Evolutionary conservation across 2,888 invertebrate genomes (phyloP), one percentile per base, ranked within the genome.

Genomic region (Adineta ricciae): DNA sequence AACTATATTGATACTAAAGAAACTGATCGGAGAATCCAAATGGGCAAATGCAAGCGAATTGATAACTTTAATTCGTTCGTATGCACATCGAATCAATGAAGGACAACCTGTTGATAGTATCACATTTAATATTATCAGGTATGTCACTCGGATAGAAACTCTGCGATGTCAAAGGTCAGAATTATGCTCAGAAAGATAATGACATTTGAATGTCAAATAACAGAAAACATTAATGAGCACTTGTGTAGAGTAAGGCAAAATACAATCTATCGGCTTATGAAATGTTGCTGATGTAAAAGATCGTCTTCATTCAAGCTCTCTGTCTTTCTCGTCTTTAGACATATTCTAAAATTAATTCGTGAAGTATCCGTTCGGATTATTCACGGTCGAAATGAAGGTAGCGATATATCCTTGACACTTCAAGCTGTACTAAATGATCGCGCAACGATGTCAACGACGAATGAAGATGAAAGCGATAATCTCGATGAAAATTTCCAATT

Each of bases 1-100:
- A 32, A 72, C 85, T 5, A 78, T 85, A 27, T 21, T 46, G 19
- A 52, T 85, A 8, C 73, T 85, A n/a, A 85, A 85, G 84, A 85
- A 85, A 49, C 78, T 85, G 9, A 85, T 85, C 27, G 85, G 85
- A 11, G 85, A 85, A 56, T 85, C 85, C 4, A 85, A 73, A 84
- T 85, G 85, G 85, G 52, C 21, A 9, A 84, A 83, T 41, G 83
- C 84, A 27, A 78, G 82, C 38, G 85, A 85, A 72, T 46, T 85
- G 24, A 72, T 85, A 32, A 41, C 41, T 21, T 49, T 85, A 19
- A 41, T 85, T 32, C 83, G 73, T 49, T 27, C 52, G 14, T 50
- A 83, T 50, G 85, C 83, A 32, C 46, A 56, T 56, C 32, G 38
- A 46, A 36, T 85, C 24, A 83, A 83, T 52, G 84, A 85, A 64